These are phyloP conservation scores for Rapana venosa DNA, from an alignment of 2,888 invertebrate genomes.

Conservation along the genomic window DNA sequence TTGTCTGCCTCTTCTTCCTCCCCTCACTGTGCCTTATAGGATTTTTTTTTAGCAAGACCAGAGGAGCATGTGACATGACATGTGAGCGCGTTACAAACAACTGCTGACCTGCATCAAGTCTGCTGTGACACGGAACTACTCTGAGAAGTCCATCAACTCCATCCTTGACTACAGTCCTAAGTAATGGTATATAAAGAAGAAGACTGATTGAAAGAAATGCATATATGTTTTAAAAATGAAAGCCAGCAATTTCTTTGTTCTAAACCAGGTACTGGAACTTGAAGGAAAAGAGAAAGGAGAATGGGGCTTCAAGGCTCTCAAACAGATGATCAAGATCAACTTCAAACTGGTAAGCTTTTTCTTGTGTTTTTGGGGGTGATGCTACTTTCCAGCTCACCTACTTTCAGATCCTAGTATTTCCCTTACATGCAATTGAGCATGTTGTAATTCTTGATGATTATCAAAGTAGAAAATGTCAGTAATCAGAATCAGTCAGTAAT, in stretches of 20 bases:
- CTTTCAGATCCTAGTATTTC: not conserved
- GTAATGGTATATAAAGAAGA: no score
- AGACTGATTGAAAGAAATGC: no score
- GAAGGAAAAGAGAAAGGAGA: conserved; percentile 99
- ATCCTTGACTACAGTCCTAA: conserved; percentile 94
- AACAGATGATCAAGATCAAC: conserved; percentile 99
- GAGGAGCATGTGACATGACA: no score
- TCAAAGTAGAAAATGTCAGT: no score
- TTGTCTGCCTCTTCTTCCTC: no score
- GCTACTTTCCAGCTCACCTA: not conserved
- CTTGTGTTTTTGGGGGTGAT: not conserved
- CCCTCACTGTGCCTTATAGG: no score
- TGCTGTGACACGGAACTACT: conserved; percentile 99
- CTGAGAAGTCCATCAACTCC: conserved; percentile 99
- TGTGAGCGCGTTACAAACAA: conserved; percentile 96
- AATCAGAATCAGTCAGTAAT: no score
- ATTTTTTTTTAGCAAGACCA: no score
- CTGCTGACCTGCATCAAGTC: conserved; percentile 98
- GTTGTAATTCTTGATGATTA: not conserved
- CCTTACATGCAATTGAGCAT: not conserved
- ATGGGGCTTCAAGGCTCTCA: conserved; percentile 99
- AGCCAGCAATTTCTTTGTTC: no score
- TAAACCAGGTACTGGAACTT: conserved; percentile 89
- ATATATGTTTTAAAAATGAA: no score
- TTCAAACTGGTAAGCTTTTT: conserved; percentile 90